These are phyloP conservation scores for Pterostichus niger DNA, from an alignment of 2,888 invertebrate species.

Conservation along the genomic window DNA sequence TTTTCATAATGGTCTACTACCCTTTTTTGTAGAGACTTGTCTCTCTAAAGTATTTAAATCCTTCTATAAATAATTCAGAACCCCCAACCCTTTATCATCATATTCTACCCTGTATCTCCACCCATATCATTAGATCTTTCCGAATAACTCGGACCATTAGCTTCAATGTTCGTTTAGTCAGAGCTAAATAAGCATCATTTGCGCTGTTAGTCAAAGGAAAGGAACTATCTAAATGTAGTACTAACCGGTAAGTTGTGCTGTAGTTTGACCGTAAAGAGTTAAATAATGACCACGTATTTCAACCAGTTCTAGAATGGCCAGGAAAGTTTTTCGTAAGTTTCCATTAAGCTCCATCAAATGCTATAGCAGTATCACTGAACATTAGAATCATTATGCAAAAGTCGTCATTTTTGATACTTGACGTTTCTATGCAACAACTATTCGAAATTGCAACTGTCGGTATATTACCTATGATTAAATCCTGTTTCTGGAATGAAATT, in stretches of 20 bases:
- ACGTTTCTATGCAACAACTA: no score
- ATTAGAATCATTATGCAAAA: no score
- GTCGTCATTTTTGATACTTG: no score
- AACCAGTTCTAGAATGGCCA: neutral
- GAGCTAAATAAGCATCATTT: slow-evolving; percentile 57
- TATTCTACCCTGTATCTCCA: slow-evolving; percentile 3
- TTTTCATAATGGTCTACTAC: slow-evolving; percentile 20
- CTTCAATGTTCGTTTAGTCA: slow-evolving; percentile 4
- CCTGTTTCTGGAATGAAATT: no score
- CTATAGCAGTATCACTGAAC: no score
- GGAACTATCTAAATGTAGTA: neutral
- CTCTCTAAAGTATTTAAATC: slow-evolving; percentile 39
- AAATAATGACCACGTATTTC: no score
- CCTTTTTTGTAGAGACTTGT: slow-evolving; percentile 10
- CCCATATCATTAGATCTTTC: slow-evolving; percentile 52
- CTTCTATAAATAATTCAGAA: slow-evolving; percentile 48
- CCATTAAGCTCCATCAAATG: no score
- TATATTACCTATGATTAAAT: no score
- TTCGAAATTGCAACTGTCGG: no score
- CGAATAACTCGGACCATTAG: slow-evolving; percentile 55
- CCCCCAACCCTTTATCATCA: neutral
- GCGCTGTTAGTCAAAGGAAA: slow-evolving; percentile 28
- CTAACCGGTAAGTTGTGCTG: neutral
- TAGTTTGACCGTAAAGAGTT: no score
- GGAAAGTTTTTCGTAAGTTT: no score